Conservation (phyloP, 2,797 vertebrate species). For the Rhinella marina region DNA sequence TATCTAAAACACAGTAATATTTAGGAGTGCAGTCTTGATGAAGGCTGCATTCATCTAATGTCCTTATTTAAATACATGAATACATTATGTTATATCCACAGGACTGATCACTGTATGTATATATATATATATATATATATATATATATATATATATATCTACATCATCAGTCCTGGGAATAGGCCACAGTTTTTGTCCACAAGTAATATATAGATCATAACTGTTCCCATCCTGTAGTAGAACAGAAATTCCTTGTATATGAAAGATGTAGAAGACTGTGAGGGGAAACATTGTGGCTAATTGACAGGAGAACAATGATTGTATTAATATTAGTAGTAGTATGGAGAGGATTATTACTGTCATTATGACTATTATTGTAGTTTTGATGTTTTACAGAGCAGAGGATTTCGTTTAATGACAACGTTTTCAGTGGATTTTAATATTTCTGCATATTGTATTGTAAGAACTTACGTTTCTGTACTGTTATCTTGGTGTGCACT, state of each 20-base stretch:
- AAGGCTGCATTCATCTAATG: no score
- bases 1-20: no score
- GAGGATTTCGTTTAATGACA: background rate
- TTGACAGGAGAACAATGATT: background rate
- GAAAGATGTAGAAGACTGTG: background rate
- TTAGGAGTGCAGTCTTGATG: no score
- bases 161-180: no score
- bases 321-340: background rate
- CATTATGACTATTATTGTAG: background rate
- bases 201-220: no score
- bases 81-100: no score
- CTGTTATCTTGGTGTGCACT: background rate
- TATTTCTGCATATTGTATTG: background rate
- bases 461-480: background rate
- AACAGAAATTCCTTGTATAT: background rate
- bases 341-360: background rate
- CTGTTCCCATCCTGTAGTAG: background rate
- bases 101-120: no score
- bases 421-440: background rate
- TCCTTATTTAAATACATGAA: no score
- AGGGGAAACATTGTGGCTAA: background rate
- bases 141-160: no score
- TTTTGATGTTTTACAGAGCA: background rate
- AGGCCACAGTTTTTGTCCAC: no score
- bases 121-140: no score